Base-by-base conservation (phyloP, 2,113 vertebrate species). In the Serranochromis macrocephalus region DNA sequence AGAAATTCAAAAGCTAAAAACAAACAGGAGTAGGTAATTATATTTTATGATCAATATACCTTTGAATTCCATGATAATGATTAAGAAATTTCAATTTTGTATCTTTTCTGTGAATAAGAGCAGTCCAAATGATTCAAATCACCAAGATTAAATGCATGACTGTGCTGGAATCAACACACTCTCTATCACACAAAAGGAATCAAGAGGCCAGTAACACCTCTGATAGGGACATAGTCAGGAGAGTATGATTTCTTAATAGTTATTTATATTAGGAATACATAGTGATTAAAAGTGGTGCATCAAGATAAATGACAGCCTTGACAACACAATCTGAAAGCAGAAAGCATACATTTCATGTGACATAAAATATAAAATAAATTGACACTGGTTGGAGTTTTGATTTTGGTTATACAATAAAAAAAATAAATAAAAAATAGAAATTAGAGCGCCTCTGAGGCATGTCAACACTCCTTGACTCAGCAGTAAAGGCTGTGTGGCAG, bases 381-480 rank as follows among this genome's bases (percentile, higher is more conserved):
- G 73, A 78, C 45, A 78, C 10, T 13, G 42, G 45, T n/a, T 78
- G 26, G 24, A 51, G 26, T 1, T 51, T 51, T 33, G 45, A 78
- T 78, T 78, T 49, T 78, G 45, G 45, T 78, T 78, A 51, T 49
- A 2, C 68, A 47, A 45, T 47, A 47, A 47, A 73, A 73, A 17
- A 38, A 66, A 66, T 7, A 21, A 66, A 66, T 2, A 38, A 66
- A 8, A 73, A 73, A 45, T 6, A 75, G 5, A 17, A 45, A 78
- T 51, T 14, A 19, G 45, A 42, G 68, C 5, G 73, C 75, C 83
- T 87, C 81, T 68, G 38, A 68, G 88, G 42, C 66, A 80, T 38
- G 83, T 87, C 83, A 83, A 61, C 58, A 84, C 26, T 63, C 58
- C 21, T 89, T 33, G 49, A 91, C 71, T 91, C 90, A 89, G 82